phyloP scores from a whole-genome alignment of 1,140 invertebrate species.

The Lepidostoma basale region DNA sequence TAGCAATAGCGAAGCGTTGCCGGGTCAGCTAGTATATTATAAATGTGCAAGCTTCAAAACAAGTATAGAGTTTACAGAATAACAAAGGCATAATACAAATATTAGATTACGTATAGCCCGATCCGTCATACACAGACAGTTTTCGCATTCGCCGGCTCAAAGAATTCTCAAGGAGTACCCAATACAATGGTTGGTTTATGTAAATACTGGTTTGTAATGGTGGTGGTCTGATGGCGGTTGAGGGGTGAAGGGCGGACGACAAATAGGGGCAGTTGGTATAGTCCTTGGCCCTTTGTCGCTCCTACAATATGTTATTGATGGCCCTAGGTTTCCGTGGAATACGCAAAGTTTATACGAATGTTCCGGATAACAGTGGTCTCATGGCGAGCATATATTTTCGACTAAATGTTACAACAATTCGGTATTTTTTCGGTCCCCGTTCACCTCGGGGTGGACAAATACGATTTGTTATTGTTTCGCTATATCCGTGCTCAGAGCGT shows the following conservation, averaged over 20 bases:
- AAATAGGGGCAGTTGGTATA: conserved; percentile 28
- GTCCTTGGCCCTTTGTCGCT: conserved; percentile 22
- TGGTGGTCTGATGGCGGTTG: not conserved
- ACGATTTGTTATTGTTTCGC: too few species aligned
- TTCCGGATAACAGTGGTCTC: not conserved
- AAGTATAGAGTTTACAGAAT: too few species aligned
- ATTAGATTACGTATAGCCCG: not conserved
- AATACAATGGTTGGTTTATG: conserved; percentile 21
- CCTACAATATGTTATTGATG: conserved; percentile 34
- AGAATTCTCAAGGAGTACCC: not conserved
- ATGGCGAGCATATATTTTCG: too few species aligned
- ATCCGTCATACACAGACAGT: not conserved
- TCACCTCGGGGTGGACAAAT: too few species aligned
- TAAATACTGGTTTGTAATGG: conserved; percentile 26
- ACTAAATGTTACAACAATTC: too few species aligned
- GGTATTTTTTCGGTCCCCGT: too few species aligned
- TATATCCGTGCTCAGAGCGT: too few species aligned
- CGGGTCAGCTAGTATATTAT: too few species aligned
- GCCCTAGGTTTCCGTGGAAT: conserved; percentile 12
- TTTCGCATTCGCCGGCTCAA: not conserved
- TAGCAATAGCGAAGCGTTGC: too few species aligned
- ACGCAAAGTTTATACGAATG: conserved; percentile 13
- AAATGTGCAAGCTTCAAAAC: too few species aligned
- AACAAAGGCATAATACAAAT: not conserved
- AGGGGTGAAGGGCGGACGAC: conserved; percentile 10